A percentile compares a stretch with the other conserved stretches of the same genome.
Evolutionary conservation across 2,888 invertebrate genomes (phyloP).

Genomic region (Nymphalis polychloros): DNA sequence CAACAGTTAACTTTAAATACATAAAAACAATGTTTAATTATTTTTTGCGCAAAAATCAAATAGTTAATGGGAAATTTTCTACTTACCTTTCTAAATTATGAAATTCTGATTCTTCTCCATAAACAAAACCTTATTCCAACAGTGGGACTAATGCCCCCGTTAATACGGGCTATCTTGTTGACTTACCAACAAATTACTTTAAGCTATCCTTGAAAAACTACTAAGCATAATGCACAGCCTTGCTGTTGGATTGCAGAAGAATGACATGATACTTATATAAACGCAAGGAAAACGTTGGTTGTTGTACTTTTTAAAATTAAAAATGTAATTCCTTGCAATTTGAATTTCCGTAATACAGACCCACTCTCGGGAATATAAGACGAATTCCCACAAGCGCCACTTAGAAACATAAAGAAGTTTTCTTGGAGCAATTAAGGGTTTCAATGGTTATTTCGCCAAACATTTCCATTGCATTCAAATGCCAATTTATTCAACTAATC

Average conservation of each 20-base stretch:
- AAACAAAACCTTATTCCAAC: too few species aligned
- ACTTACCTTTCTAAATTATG: too few species aligned
- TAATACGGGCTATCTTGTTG: too few species aligned
- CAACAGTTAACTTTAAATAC: too few species aligned
- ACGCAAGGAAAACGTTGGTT: conserved; percentile 12
- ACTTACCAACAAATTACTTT: too few species aligned
- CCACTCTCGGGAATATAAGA: conserved; percentile 26
- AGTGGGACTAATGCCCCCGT: too few species aligned
- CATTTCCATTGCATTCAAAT: conserved; percentile 36
- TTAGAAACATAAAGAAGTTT: conserved; percentile 31
- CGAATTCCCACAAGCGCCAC: conserved; percentile 19
- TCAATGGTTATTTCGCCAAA: conserved; percentile 32
- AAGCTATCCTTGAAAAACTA: conserved; percentile 4
- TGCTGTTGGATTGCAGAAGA: conserved; percentile 21
- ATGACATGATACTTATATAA: conserved; percentile 7
- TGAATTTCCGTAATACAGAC: conserved; percentile 26
- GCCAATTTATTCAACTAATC: conserved; percentile 35
- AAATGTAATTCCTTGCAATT: conserved; percentile 24
- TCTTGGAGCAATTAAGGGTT: conserved; percentile 33
- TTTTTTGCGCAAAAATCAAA: not conserved
- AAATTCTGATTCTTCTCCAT: too few species aligned
- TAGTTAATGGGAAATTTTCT: too few species aligned
- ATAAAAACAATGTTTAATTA: too few species aligned
- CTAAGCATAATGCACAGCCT: conserved; percentile 27
- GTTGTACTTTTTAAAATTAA: conserved; percentile 26